Percentiles rank a stretch among this genome's conserved stretches.
Evolutionary conservation across 2,113 vertebrate genomes (phyloP).

Genomic region (Gulo gulo): DNA sequence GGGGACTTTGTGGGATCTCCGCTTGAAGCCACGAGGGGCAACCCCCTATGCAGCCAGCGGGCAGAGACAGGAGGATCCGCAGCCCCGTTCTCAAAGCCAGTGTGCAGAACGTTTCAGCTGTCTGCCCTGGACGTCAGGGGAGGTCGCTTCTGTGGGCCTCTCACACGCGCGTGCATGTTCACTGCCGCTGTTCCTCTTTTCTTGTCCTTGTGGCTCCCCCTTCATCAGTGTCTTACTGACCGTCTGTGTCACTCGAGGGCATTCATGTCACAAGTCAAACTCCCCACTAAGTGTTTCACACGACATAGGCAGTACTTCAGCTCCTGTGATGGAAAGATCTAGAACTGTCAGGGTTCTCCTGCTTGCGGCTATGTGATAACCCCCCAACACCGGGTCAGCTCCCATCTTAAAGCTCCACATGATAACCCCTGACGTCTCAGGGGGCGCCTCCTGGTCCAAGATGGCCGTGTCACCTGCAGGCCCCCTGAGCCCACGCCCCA

Average conservation of each 20-base stretch:
- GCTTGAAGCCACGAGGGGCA: not conserved
- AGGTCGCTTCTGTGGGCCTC: not conserved
- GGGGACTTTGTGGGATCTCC: not conserved
- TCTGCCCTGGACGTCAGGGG: not conserved
- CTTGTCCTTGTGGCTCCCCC: not conserved
- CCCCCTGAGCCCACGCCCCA: accelerated
- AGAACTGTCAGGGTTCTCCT: not conserved
- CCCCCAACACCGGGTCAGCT: too few species aligned
- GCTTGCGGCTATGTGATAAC: not conserved
- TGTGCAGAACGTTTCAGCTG: accelerated
- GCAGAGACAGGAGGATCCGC: not conserved
- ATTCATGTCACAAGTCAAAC: not conserved
- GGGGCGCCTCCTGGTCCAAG: not conserved
- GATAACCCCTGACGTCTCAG: too few species aligned
- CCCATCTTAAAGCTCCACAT: accelerated
- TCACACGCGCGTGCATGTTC: accelerated
- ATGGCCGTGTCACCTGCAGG: not conserved
- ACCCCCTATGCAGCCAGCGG: accelerated
- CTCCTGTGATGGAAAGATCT: not conserved
- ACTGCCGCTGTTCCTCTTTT: not conserved
- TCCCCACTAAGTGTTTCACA: not conserved
- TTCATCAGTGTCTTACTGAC: not conserved
- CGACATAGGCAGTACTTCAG: not conserved
- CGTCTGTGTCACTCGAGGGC: not conserved
- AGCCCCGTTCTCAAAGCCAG: not conserved